Conservation (phyloP, 2,113 vertebrate genomes). For the Catharus bicknelli region DNA sequence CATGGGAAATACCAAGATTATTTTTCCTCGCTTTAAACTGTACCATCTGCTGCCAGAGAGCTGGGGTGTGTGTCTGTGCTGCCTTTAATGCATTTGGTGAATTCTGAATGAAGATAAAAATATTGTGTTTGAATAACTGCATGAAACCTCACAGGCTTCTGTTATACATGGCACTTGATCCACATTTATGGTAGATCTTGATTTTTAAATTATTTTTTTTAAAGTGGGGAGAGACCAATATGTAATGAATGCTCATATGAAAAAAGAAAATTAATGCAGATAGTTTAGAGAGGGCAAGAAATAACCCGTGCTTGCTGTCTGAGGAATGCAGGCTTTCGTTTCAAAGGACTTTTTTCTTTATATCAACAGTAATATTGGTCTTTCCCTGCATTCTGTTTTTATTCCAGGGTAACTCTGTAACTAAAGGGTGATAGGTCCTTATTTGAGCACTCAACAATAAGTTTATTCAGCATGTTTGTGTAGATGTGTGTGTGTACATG, state of each 20-base stretch:
- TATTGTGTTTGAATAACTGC: slow-evolving; percentile 76
- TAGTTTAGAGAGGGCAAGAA: background rate
- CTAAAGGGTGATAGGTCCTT: slow-evolving; percentile 31
- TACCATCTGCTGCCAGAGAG: slow-evolving; percentile 78
- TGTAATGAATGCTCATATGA: slow-evolving; percentile 13
- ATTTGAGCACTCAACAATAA: background rate
- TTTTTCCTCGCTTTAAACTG: slow-evolving; percentile 78
- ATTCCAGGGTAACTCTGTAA: slow-evolving; percentile 32
- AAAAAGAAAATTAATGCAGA: background rate
- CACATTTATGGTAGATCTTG: slow-evolving; percentile 54
- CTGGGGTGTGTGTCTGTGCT: slow-evolving; percentile 76
- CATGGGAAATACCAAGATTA: slow-evolving; percentile 76
- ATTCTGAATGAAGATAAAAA: slow-evolving; percentile 72
- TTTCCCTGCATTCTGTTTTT: slow-evolving; percentile 68
- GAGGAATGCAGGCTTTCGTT: slow-evolving; percentile 16
- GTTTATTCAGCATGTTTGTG: background rate
- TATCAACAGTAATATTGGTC: slow-evolving; percentile 68
- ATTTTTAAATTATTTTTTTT: background rate
- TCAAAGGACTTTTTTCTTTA: background rate
- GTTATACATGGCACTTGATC: slow-evolving; percentile 73
- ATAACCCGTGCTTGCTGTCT: background rate
- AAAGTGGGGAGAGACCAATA: slow-evolving; percentile 74
- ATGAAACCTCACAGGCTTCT: slow-evolving; percentile 81
- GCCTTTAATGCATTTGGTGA: slow-evolving; percentile 75
- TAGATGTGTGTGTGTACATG: background rate